Evolutionary conservation across 2,888 invertebrate species (phyloP).

Genomic region (Rhaphigaster nebulosa): DNA sequence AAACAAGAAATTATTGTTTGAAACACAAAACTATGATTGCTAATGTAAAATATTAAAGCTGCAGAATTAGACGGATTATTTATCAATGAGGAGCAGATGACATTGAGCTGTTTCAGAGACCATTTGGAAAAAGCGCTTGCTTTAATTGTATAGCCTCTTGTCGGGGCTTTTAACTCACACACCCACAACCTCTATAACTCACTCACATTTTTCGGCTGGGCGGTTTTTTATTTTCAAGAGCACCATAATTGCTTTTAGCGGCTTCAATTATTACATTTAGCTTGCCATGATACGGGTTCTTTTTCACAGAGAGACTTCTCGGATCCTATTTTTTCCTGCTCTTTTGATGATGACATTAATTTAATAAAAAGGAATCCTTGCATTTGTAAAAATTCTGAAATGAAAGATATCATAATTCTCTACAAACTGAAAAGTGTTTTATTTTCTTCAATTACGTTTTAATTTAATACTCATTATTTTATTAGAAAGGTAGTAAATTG

Average conservation of each 20-base stretch:
- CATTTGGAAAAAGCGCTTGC: background rate
- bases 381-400: too few species aligned
- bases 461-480: too few species aligned
- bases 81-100: background rate
- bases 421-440: too few species aligned
- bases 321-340: background rate
- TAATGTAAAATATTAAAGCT: background rate
- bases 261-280: slow-evolving; percentile 23
- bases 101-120: background rate
- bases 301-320: background rate
- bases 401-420: too few species aligned
- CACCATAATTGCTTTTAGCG: slow-evolving; percentile 15
- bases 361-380: background rate
- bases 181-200: background rate
- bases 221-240: background rate
- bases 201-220: background rate
- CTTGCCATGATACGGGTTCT: background rate
- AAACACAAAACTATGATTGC: too few species aligned
- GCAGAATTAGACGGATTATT: background rate
- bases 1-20: too few species aligned
- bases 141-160: background rate
- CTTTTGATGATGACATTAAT: background rate
- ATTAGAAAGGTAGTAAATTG: too few species aligned
- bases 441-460: too few species aligned
- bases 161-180: background rate